A percentile compares a stretch with the other conserved stretches of the same genome.
Conservation (phyloP, 2,888 invertebrate genomes). For the Ichneumon xanthorius region DNA sequence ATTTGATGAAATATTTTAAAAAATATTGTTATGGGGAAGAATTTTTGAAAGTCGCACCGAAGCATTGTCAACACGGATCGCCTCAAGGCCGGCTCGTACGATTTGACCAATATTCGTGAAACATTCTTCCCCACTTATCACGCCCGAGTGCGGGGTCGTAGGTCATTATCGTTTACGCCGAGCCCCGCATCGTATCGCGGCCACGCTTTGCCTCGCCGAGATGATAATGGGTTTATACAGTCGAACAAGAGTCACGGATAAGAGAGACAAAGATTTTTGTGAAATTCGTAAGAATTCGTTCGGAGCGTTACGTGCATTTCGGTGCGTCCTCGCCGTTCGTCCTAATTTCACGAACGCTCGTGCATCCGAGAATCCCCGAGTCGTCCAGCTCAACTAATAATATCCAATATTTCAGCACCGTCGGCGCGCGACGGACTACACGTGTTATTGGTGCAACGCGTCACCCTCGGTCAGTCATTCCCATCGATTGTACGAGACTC, state of each 20-base stretch:
- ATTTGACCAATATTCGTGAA: slow-evolving; percentile 11
- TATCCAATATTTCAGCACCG: neutral
- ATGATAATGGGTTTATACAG: neutral
- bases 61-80: neutral
- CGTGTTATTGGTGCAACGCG: neutral
- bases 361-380: neutral
- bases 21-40: too few relatives aligned
- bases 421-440: neutral
- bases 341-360: neutral
- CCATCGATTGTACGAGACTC: neutral
- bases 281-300: neutral
- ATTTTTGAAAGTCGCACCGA: too few relatives aligned
- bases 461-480: neutral
- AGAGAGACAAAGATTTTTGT: neutral
- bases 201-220: neutral
- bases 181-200: slow-evolving; percentile 3
- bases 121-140: slow-evolving; percentile 7
- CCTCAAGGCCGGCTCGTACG: neutral
- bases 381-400: neutral
- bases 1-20: too few relatives aligned
- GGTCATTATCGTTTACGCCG: slow-evolving; percentile 25
- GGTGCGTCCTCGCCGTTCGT: slow-evolving; percentile 1
- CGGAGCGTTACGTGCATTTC: neutral
- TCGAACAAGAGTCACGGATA: neutral
- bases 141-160: slow-evolving; percentile 8